These are phyloP conservation scores for Gymnothorax javanicus DNA, from an alignment of 2,797 vertebrate genomes.

Conservation along the genomic window DNA sequence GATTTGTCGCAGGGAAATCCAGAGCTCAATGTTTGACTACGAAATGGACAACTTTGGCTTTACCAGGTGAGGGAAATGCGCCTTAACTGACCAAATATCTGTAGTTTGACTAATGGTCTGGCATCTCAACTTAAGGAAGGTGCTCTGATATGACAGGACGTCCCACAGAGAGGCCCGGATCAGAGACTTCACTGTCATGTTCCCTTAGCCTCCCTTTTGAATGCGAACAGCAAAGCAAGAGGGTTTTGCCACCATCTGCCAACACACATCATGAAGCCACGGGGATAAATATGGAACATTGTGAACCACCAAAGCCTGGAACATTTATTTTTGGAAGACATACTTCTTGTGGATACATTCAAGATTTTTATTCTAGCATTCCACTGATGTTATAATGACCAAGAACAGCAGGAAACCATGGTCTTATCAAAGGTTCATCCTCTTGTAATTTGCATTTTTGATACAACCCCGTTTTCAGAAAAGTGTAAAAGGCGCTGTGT, in stretches of 20 bases:
- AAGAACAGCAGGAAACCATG: background rate
- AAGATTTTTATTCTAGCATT: background rate
- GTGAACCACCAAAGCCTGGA: background rate
- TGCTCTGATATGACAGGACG: conserved; percentile 27
- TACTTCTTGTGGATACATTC: background rate
- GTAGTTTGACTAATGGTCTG: conserved; percentile 50
- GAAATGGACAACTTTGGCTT: conserved; percentile 48
- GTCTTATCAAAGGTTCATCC: background rate
- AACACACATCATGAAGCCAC: conserved; percentile 23
- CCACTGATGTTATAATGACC: background rate
- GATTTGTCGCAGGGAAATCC: conserved; percentile 1
- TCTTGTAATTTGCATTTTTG: background rate
- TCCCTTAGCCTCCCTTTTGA: conserved; percentile 18
- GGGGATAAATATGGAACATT: conserved; percentile 37
- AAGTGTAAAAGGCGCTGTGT: no score
- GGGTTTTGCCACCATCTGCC: background rate
- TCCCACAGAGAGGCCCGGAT: conserved; percentile 35
- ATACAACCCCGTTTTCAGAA: no score
- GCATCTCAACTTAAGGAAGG: conserved; percentile 44
- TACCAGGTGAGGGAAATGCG: conserved; percentile 47
- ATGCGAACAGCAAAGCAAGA: conserved; percentile 13
- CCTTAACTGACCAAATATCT: conserved; percentile 47
- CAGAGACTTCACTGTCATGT: background rate
- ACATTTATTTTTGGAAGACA: conserved; percentile 7
- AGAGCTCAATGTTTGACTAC: conserved; percentile 43